phyloP scores from a whole-genome alignment of 2,113 vertebrate genomes.

The Psettodes erumei region DNA sequence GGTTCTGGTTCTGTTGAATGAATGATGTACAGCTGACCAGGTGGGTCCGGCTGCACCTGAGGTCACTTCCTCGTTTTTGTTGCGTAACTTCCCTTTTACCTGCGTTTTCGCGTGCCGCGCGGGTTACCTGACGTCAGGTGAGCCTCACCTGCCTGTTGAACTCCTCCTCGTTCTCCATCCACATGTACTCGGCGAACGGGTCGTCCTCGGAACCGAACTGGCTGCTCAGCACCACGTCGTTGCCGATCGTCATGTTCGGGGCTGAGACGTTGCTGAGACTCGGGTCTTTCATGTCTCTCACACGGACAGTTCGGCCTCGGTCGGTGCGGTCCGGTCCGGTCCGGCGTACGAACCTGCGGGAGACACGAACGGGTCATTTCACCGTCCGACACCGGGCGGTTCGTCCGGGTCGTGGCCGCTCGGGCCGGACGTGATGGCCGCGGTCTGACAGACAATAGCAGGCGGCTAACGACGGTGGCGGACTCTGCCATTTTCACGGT shows the following conservation, averaged over 20 bases:
- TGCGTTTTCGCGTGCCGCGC: too few species aligned
- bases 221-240: conserved; percentile 87
- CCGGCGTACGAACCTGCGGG: neutral
- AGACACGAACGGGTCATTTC: neutral
- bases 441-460: conserved; percentile 36
- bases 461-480: neutral
- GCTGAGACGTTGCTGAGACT: conserved; percentile 84
- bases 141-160: conserved; percentile 90
- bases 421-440: conserved; percentile 36
- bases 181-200: conserved; percentile 95
- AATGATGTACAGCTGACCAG: too few species aligned
- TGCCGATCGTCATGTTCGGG: conserved; percentile 83
- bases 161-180: conserved; percentile 97
- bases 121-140: too few species aligned
- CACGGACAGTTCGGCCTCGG: neutral
- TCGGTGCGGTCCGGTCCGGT: neutral
- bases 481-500: neutral
- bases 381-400: neutral
- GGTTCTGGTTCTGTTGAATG: too few species aligned
- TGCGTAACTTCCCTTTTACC: too few species aligned
- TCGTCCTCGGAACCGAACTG: conserved; percentile 89
- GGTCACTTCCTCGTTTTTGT: too few species aligned
- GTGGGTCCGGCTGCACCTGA: too few species aligned
- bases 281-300: conserved; percentile 89
- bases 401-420: neutral